Percentiles rank a stretch among this genome's conserved stretches.
Conservation (phyloP, 1,140 invertebrate genomes). For the Anoplolepis gracilipes region DNA sequence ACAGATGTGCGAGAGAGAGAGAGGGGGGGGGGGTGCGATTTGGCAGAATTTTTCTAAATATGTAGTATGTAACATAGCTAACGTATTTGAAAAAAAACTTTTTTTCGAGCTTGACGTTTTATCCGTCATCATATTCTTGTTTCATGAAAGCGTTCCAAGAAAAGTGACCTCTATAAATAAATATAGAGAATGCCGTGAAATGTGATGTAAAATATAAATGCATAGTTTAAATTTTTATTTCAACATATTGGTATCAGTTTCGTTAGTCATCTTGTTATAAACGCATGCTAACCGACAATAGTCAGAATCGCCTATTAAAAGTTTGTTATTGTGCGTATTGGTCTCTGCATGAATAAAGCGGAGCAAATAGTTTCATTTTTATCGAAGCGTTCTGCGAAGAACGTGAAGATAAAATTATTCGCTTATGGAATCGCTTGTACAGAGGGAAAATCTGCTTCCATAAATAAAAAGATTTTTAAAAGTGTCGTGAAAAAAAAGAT, state of each 20-base stretch:
- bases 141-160: background rate
- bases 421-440: background rate
- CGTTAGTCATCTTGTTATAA: background rate
- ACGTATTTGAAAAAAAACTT: background rate
- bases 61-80: too few species aligned
- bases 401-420: constrained; percentile 3
- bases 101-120: background rate
- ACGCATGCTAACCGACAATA: background rate
- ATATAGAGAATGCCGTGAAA: background rate
- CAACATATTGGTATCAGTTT: background rate
- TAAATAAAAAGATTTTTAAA: background rate
- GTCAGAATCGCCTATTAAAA: background rate
- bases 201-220: background rate
- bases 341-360: background rate
- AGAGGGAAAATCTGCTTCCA: background rate
- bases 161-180: background rate
- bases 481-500: background rate
- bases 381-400: background rate
- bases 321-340: background rate
- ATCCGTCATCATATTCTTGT: background rate
- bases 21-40: background rate
- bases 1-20: background rate
- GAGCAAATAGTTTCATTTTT: background rate
- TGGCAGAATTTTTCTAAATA: background rate
- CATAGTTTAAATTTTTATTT: background rate